Base-by-base conservation (phyloP, 2,113 vertebrate species). In the Petaurus breviceps region DNA sequence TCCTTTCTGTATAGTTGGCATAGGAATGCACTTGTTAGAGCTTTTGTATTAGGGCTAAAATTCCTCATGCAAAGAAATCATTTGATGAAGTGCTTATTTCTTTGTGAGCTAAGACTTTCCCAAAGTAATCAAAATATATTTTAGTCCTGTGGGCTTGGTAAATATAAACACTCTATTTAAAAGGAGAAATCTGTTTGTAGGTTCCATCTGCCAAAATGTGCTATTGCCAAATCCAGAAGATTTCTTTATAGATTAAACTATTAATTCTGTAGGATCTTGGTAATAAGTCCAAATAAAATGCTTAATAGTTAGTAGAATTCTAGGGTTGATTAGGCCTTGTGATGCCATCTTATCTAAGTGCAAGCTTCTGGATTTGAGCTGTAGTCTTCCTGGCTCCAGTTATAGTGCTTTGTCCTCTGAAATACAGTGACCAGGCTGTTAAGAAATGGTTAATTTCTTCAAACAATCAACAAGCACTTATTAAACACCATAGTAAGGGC, bases 161-260 rank as follows among this genome's bases (percentile, higher is more conserved):
- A 84, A 84, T 43, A 84, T 84, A n/a, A 84, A 84, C 68, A 43
- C 68, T 22, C 68, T 84, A 84, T 84, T 77, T 84, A 84, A 84
- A 84, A 84, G 68, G 68, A 84, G 68, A 84, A 84, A 84, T 84
- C 68, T 84, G 61, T n/a, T 77, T 77, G 68, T 84, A n/a, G n/a
- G 19, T 84, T 84, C 16, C 37, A 84, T 84, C 68, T 84, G 68
- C 68, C 68, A 84, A 84, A 84, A 84, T 84, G 37, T 84, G 37
- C 19, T 43, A 84, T 43, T 84, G 68, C n/a, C n/a, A 84, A 43
- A 43, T 43, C 68, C 68, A 84, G 68, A 77, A 77, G 16, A 43
- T 84, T 43, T 84, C 68, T 84, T 43, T 84, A 23, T 23, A 23
- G 68, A 43, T 43, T 43, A 84, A 43, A 84, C 19, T 43, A 84